A percentile compares a stretch with the other conserved stretches of the same genome.
phyloP scores from a whole-genome alignment of 1,140 invertebrate species.

The Ooceraea biroi region DNA sequence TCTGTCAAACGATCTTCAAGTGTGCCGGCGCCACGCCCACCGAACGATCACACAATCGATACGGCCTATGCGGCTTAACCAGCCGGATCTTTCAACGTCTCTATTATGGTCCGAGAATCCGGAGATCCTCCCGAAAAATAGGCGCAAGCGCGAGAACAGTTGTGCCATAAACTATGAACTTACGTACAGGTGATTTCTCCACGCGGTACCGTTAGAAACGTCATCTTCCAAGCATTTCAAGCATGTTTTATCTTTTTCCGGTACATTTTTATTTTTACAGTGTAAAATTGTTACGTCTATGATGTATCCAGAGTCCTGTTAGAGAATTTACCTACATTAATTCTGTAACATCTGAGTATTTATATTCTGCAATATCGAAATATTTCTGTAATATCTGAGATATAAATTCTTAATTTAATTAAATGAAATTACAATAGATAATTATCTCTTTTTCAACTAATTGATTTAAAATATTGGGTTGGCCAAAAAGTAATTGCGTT shows the following conservation, averaged over 20 bases:
- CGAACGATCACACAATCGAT: slow-evolving; percentile 57
- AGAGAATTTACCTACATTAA: no score
- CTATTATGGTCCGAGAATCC: slow-evolving; percentile 48
- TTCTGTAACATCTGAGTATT: no score
- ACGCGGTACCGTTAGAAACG: neutral
- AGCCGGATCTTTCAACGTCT: slow-evolving; percentile 35
- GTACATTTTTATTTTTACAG: no score
- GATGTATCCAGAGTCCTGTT: no score
- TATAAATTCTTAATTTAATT: neutral
- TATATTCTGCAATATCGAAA: slow-evolving; percentile 9
- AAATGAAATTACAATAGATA: no score
- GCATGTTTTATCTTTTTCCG: no score
- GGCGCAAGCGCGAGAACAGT: neutral
- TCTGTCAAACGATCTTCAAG: slow-evolving; percentile 60
- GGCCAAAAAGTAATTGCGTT: no score
- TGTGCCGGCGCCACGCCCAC: slow-evolving; percentile 44
- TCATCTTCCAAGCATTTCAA: neutral
- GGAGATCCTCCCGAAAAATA: slow-evolving; percentile 37
- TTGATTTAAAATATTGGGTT: no score
- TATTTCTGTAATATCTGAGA: neutral
- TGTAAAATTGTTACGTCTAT: no score
- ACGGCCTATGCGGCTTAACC: slow-evolving; percentile 27
- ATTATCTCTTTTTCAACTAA: no score
- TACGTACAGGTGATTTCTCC: neutral
- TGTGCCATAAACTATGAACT: slow-evolving; percentile 28